Conservation (phyloP, 2,888 invertebrate species). For the Tuberolachnus salignus region DNA sequence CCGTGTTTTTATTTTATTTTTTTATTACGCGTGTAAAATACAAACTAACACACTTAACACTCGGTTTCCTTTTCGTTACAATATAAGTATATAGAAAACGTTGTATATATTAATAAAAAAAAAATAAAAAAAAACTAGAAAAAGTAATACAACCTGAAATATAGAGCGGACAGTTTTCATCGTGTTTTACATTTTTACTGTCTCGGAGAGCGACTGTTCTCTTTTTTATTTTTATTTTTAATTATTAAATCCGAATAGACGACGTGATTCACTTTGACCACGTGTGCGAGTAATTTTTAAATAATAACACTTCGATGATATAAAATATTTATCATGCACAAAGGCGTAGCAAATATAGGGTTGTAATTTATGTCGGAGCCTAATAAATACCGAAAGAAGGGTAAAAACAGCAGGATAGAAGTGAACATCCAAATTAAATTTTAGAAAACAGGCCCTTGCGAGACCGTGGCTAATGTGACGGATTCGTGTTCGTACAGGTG, state of each 20-base stretch:
- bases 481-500: slow-evolving; percentile 4
- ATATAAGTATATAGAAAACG: not conserved
- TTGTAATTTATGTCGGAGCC: slow-evolving; percentile 29
- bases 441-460: slow-evolving; percentile 26
- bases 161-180: not conserved
- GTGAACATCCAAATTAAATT: slow-evolving; percentile 40
- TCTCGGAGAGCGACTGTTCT: not conserved
- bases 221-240: not conserved
- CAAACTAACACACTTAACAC: not conserved
- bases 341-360: not conserved
- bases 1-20: not conserved
- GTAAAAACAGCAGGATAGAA: not conserved
- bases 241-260: not conserved
- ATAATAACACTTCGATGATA: slow-evolving; percentile 30
- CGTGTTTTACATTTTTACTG: slow-evolving; percentile 30
- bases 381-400: slow-evolving; percentile 32
- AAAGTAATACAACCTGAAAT: not conserved
- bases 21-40: not conserved
- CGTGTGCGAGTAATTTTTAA: not conserved
- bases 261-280: not conserved
- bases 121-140: not conserved
- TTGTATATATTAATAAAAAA: not conserved
- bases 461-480: slow-evolving; percentile 43
- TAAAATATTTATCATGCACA: slow-evolving; percentile 26
- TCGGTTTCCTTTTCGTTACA: not conserved